A percentile compares a stretch with the other conserved stretches of the same genome.
Evolutionary conservation across 2,888 invertebrate genomes (phyloP).

Genomic region (Mimachlamys varia): DNA sequence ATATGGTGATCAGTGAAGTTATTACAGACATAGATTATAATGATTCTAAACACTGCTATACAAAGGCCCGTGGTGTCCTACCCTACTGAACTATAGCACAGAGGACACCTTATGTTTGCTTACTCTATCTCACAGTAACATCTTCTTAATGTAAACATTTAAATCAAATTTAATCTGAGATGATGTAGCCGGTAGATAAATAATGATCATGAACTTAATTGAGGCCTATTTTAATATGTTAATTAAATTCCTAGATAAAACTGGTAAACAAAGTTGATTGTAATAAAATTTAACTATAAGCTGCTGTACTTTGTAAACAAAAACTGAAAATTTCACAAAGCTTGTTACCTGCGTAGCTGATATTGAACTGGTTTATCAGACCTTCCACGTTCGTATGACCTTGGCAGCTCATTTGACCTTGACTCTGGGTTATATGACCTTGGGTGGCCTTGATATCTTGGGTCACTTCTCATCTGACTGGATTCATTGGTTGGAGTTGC

Average conservation of each 20-base stretch:
- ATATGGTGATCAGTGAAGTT: not conserved
- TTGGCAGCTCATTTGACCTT: not conserved
- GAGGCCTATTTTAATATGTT: not conserved
- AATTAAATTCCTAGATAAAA: no score
- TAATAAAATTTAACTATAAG: no score
- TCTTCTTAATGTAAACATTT: no score
- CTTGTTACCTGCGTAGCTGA: not conserved
- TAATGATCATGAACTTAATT: not conserved
- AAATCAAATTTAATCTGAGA: not conserved
- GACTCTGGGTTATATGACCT: slow-evolving; percentile 33
- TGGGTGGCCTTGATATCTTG: not conserved
- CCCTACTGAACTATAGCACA: no score
- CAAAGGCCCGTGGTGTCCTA: no score
- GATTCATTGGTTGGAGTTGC: not conserved
- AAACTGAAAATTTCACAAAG: not conserved
- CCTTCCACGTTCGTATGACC: not conserved
- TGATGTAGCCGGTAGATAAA: not conserved
- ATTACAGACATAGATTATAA: not conserved
- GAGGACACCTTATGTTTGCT: no score
- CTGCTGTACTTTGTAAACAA: not conserved
- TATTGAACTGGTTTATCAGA: slow-evolving; percentile 15
- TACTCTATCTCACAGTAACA: no score
- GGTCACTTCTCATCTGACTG: slow-evolving; percentile 3
- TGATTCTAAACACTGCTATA: no score
- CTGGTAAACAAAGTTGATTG: no score